These are phyloP conservation scores for Jaculus jaculus DNA, from an alignment of 2,113 vertebrate genomes.

Conservation along the genomic window DNA sequence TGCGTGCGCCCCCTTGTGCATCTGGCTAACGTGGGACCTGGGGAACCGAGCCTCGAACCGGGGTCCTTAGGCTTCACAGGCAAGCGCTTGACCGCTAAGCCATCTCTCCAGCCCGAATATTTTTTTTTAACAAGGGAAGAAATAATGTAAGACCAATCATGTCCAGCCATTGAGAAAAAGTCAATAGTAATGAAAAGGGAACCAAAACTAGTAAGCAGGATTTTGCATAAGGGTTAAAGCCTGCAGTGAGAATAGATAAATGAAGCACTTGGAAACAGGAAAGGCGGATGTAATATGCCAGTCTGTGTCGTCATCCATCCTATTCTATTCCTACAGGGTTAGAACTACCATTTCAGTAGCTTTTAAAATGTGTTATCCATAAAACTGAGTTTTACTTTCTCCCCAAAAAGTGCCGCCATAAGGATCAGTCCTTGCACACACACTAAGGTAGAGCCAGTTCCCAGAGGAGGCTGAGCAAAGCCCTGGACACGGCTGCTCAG, in stretches of 20 bases:
- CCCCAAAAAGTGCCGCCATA: not conserved
- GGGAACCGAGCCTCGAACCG: no score
- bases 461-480: accelerated
- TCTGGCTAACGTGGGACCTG: no score
- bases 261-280: not conserved
- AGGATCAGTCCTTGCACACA: not conserved
- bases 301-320: accelerated
- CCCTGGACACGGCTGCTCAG: not conserved
- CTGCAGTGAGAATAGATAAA: accelerated
- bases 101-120: no score
- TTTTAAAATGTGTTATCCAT: no score
- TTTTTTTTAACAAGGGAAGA: not conserved
- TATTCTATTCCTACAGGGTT: accelerated
- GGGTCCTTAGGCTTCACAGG: no score
- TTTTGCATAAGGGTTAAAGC: not conserved
- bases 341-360: accelerated
- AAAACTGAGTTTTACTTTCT: not conserved
- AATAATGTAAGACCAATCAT: not conserved
- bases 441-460: not conserved
- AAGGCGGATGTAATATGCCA: accelerated
- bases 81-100: no score
- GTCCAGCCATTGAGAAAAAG: not conserved
- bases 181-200: not conserved
- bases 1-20: no score
- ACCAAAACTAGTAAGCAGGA: not conserved